Percentiles rank a stretch among this genome's conserved stretches.
Conservation (phyloP, 1,140 invertebrate genomes). For the Luehdorfia chinensis region DNA sequence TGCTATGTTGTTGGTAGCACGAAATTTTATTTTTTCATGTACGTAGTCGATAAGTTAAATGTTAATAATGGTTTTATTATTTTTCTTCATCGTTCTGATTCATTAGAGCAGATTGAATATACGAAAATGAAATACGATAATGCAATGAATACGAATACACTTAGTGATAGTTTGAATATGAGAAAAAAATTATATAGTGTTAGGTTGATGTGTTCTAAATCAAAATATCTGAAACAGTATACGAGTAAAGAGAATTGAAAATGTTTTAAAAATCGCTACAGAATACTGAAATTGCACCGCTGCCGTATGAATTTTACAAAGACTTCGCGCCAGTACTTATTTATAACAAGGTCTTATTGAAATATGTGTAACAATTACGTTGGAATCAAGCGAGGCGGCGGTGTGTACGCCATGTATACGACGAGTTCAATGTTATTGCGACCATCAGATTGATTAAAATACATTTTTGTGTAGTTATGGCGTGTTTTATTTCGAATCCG, state of each 20-base stretch:
- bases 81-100: slow-evolving; percentile 18
- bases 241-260: slow-evolving; percentile 54
- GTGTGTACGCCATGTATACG: slow-evolving; percentile 68
- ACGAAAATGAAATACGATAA: slow-evolving; percentile 24
- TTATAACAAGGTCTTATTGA: slow-evolving; percentile 20
- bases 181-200: slow-evolving; percentile 46
- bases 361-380: slow-evolving; percentile 18
- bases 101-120: slow-evolving; percentile 13
- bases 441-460: slow-evolving; percentile 71
- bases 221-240: slow-evolving; percentile 75
- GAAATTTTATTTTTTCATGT: slow-evolving; percentile 48
- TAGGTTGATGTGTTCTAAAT: slow-evolving; percentile 71
- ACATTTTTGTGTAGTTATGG: slow-evolving; percentile 73
- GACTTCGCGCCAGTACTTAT: neutral
- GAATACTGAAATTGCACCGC: slow-evolving; percentile 51
- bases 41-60: slow-evolving; percentile 48
- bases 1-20: slow-evolving; percentile 55
- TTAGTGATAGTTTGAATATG: slow-evolving; percentile 44
- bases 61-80: slow-evolving; percentile 27
- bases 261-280: slow-evolving; percentile 45
- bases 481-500: slow-evolving; percentile 47
- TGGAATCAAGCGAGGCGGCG: slow-evolving; percentile 31
- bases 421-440: slow-evolving; percentile 71
- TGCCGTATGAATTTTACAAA: slow-evolving; percentile 20
- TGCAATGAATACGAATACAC: slow-evolving; percentile 38